A percentile compares a stretch with the other conserved stretches of the same genome.
Evolutionary conservation across 2,113 vertebrate species (phyloP).

Genomic region (Ptyas mucosa): DNA sequence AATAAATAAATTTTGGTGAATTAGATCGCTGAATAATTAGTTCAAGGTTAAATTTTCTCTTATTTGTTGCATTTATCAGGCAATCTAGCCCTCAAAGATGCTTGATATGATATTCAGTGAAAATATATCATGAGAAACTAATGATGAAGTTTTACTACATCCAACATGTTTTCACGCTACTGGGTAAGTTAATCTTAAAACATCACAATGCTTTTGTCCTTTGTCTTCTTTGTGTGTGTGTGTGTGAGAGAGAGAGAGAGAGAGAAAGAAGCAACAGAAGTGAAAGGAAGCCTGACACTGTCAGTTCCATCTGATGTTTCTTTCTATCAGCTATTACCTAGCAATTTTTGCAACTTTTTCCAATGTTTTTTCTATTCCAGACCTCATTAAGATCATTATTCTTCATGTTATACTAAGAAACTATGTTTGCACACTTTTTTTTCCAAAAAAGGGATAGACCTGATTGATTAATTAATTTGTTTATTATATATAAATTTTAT

Average conservation of each 20-base stretch:
- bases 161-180: neutral
- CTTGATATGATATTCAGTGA: neutral
- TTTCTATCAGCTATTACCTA: neutral
- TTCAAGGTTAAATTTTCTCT: neutral
- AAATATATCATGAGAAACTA: neutral
- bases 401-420: neutral
- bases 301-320: neutral
- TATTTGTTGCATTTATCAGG: neutral
- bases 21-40: no score
- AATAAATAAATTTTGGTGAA: no score
- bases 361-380: neutral
- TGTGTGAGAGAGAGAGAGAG: no score
- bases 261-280: no score
- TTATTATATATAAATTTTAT: neutral
- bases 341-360: neutral
- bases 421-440: neutral
- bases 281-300: neutral
- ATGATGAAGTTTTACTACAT: neutral
- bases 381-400: neutral
- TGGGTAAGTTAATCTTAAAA: neutral
- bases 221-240: neutral
- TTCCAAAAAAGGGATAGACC: neutral
- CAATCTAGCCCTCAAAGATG: neutral
- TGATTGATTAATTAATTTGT: neutral
- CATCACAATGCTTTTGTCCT: neutral